Conservation (phyloP, 2,797 vertebrate genomes). For the Apogon talboti region DNA sequence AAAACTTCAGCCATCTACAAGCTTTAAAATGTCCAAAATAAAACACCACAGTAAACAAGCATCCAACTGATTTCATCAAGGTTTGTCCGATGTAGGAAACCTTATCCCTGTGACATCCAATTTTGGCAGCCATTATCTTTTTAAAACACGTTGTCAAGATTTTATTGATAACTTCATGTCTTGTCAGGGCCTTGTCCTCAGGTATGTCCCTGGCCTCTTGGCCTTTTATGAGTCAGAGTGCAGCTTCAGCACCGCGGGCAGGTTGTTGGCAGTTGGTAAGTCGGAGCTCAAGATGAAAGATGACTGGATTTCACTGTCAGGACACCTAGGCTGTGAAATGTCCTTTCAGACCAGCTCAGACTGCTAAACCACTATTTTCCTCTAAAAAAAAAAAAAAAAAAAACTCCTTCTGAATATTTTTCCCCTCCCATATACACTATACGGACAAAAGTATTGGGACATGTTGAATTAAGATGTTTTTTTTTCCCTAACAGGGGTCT, state of each 20-base stretch:
- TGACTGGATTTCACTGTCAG: conserved; percentile 57
- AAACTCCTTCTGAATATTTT: conserved; percentile 17
- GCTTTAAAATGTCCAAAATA: no score
- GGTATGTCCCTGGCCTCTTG: conserved; percentile 60
- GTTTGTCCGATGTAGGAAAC: background rate
- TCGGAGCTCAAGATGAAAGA: conserved; percentile 64
- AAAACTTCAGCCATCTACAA: no score
- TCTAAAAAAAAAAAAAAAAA: conserved; percentile 11
- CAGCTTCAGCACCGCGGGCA: conserved; percentile 48
- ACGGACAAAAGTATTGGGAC: no score
- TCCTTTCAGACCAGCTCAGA: conserved; percentile 41
- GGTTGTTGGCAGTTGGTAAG: conserved; percentile 49
- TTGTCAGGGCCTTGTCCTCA: conserved; percentile 43
- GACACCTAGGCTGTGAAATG: conserved; percentile 54
- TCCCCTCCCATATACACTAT: no score
- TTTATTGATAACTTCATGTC: conserved; percentile 46
- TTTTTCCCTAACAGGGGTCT: no score
- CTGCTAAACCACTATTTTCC: conserved; percentile 34
- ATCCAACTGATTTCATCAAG: background rate
- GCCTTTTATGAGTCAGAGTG: conserved; percentile 48
- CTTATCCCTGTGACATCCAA: background rate
- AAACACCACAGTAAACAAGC: background rate
- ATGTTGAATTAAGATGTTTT: no score
- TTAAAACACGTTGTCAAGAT: conserved; percentile 37
- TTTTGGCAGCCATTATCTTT: conserved; percentile 17